These are phyloP conservation scores for Anarhynchus alexandrinus DNA, from an alignment of 2,113 vertebrate species.

Conservation along the genomic window DNA sequence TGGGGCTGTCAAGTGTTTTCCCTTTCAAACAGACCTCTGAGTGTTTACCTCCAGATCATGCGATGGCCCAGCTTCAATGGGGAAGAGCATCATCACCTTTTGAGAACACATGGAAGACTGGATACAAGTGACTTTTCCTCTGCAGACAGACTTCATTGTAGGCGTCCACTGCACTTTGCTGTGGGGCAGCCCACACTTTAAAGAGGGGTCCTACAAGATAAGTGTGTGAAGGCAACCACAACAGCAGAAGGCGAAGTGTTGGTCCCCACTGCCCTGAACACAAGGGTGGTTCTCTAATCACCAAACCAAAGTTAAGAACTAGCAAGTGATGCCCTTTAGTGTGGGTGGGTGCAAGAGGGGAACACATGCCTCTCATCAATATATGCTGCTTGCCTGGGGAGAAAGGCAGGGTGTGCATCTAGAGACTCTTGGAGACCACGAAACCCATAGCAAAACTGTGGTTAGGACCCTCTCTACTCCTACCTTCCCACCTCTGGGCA, in stretches of 20 bases:
- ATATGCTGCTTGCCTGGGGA: fast-evolving
- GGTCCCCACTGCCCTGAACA: neutral
- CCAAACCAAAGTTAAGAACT: neutral
- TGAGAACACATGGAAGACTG: neutral
- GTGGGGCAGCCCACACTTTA: neutral
- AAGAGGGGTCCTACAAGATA: neutral
- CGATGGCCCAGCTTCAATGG: fast-evolving
- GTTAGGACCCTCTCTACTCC: neutral
- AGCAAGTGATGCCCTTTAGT: neutral
- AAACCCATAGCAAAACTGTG: neutral
- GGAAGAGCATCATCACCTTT: neutral
- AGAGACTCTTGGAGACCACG: neutral
- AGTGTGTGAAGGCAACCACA: neutral
- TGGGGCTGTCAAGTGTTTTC: neutral
- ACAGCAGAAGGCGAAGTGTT: neutral
- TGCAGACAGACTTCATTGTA: neutral
- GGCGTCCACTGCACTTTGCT: neutral
- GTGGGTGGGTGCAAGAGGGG: neutral
- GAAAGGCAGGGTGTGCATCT: neutral
- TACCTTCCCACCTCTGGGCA: neutral
- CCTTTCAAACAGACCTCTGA: neutral
- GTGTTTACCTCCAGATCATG: neutral
- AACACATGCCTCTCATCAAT: fast-evolving
- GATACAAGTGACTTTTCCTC: neutral
- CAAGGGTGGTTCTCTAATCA: neutral